Percentiles rank a stretch among this genome's conserved stretches.
Evolutionary conservation across 2,797 vertebrate genomes (phyloP).

Genomic region (Parambassis ranga): DNA sequence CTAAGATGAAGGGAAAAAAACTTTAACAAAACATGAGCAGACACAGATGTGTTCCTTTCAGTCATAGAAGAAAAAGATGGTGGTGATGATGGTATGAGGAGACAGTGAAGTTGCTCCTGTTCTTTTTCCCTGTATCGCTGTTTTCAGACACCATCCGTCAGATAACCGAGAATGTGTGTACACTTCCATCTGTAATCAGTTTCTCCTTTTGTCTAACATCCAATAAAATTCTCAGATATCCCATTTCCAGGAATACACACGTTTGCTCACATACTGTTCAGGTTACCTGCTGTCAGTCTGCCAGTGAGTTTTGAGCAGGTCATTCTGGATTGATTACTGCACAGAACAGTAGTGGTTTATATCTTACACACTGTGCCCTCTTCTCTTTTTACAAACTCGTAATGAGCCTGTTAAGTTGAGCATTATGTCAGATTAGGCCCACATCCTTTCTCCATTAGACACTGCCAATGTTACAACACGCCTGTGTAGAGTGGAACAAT

Average conservation of each 20-base stretch:
- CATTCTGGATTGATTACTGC: slow-evolving; percentile 19
- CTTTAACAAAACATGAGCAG: slow-evolving; percentile 11
- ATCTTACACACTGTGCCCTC: slow-evolving; percentile 4
- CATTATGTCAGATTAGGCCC: slow-evolving; percentile 32
- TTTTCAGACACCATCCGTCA: slow-evolving; percentile 2
- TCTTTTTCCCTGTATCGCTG: neutral
- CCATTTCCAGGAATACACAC: slow-evolving; percentile 36
- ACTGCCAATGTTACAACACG: slow-evolving; percentile 11
- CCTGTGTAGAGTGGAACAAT: neutral
- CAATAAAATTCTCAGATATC: slow-evolving; percentile 47
- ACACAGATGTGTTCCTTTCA: slow-evolving; percentile 5
- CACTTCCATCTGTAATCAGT: slow-evolving; percentile 32
- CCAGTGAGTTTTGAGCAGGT: slow-evolving; percentile 28
- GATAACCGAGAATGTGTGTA: neutral
- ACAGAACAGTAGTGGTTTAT: slow-evolving; percentile 21
- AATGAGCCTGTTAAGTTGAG: slow-evolving; percentile 21
- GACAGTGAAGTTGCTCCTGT: neutral
- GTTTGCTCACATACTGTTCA: slow-evolving; percentile 12
- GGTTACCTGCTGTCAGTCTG: slow-evolving; percentile 33
- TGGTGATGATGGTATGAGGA: slow-evolving; percentile 28
- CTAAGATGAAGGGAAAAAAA: slow-evolving; percentile 19
- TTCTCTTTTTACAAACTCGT: slow-evolving; percentile 24
- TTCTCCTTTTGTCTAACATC: slow-evolving; percentile 26
- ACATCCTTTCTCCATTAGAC: slow-evolving; percentile 59
- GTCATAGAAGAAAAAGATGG: neutral